These are phyloP conservation scores for Condylura cristata DNA, from an alignment of 2,113 vertebrate genomes.

Conservation along the genomic window DNA sequence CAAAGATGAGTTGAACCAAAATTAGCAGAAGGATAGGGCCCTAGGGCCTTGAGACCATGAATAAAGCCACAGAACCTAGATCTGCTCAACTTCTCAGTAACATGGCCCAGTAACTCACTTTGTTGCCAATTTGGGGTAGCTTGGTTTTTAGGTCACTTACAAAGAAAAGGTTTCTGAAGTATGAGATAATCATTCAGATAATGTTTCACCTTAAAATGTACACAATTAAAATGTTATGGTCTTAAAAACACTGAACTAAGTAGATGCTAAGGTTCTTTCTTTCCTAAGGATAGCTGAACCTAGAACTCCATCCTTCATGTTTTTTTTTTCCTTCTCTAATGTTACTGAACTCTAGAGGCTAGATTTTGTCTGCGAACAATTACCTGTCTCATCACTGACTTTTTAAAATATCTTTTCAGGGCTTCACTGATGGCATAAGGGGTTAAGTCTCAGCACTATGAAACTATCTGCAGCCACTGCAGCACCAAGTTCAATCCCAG, in stretches of 20 bases:
- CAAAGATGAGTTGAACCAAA: background rate
- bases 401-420: too few relatives aligned
- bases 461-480: too few relatives aligned
- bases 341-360: background rate
- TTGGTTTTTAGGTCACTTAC: background rate
- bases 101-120: background rate
- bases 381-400: rapidly evolving
- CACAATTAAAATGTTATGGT: background rate
- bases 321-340: background rate
- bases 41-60: background rate
- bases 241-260: background rate
- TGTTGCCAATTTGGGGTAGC: background rate
- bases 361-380: background rate
- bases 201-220: background rate
- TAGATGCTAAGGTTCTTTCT: background rate
- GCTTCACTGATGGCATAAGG: too few relatives aligned
- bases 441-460: too few relatives aligned
- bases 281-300: background rate
- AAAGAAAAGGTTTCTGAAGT: background rate
- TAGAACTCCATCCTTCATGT: background rate
- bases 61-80: background rate
- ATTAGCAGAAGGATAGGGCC: background rate
- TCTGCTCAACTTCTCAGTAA: background rate
- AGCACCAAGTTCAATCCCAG: too few relatives aligned
- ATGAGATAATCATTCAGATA: background rate